Conservation (phyloP, 2,888 invertebrate species). For the Nowickia ferox region DNA sequence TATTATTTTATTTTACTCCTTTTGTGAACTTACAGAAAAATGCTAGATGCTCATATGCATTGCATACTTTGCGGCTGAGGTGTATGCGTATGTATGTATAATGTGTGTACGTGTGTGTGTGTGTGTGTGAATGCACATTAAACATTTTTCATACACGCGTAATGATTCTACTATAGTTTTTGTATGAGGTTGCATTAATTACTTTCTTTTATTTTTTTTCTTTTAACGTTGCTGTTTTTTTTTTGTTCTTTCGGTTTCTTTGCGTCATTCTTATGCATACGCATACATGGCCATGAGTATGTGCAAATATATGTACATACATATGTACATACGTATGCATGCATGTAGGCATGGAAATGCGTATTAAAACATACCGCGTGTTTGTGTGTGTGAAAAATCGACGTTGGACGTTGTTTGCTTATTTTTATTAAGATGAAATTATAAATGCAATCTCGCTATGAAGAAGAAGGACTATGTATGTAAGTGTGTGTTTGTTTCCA, state of each 20-base stretch:
- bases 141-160: slow-evolving; percentile 58
- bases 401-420: slow-evolving; percentile 44
- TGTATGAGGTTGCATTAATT: slow-evolving; percentile 71
- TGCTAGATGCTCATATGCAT: slow-evolving; percentile 50
- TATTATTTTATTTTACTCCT: background rate
- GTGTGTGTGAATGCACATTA: slow-evolving; percentile 59
- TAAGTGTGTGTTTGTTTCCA: slow-evolving; percentile 26
- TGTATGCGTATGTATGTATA: slow-evolving; percentile 41
- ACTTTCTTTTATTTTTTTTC: slow-evolving; percentile 58
- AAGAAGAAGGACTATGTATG: background rate
- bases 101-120: background rate
- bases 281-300: background rate
- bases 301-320: background rate
- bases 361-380: background rate
- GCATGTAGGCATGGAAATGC: background rate
- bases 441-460: slow-evolving; percentile 58
- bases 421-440: slow-evolving; percentile 59
- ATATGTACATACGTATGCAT: background rate
- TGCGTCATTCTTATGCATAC: slow-evolving; percentile 47
- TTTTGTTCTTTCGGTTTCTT: slow-evolving; percentile 39
- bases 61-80: slow-evolving; percentile 48
- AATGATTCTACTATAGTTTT: slow-evolving; percentile 55
- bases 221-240: slow-evolving; percentile 5
- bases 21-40: slow-evolving; percentile 36
- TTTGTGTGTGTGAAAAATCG: slow-evolving; percentile 1